Evolutionary conservation across 1,140 invertebrate species (phyloP).

Genomic region (Battus philenor): DNA sequence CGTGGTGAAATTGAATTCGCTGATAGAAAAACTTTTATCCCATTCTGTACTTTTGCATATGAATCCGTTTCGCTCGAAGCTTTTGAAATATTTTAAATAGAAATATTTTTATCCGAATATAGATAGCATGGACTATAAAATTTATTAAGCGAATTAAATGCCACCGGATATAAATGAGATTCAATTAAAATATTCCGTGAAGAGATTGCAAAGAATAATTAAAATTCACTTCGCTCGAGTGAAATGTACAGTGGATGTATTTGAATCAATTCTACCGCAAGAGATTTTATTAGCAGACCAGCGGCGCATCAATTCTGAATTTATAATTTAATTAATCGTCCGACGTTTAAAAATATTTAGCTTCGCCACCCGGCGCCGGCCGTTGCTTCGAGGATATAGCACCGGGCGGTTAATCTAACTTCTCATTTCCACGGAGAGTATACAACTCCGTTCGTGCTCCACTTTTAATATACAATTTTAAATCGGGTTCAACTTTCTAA

Average conservation of each 20-base stretch:
- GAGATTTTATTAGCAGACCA: constrained; percentile 33
- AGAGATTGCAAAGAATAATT: background rate
- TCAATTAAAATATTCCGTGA: background rate
- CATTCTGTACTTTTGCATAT: constrained; percentile 13
- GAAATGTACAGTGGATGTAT: constrained; percentile 26
- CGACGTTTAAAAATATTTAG: constrained; percentile 45
- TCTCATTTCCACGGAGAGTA: constrained; percentile 16
- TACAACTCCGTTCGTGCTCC: constrained; percentile 6
- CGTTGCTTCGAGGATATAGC: constrained; percentile 30
- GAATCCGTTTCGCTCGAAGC: constrained; percentile 1
- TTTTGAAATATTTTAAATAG: no score
- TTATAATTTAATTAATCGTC: constrained; percentile 55
- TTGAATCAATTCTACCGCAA: constrained; percentile 32
- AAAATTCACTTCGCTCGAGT: background rate
- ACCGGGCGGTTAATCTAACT: constrained; percentile 21
- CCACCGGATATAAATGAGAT: no score
- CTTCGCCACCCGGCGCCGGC: constrained; percentile 31
- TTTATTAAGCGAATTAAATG: no score
- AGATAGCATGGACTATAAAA: no score
- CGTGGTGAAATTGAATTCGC: constrained; percentile 17
- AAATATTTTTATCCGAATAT: no score
- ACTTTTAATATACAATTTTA: constrained; percentile 12
- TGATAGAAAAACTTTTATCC: constrained; percentile 13
- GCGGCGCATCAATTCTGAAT: constrained; percentile 50
- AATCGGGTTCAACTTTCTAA: background rate